A percentile compares a stretch with the other conserved stretches of the same genome.
Evolutionary conservation across 2,113 vertebrate genomes (phyloP).

Genomic region (Petaurus breviceps): DNA sequence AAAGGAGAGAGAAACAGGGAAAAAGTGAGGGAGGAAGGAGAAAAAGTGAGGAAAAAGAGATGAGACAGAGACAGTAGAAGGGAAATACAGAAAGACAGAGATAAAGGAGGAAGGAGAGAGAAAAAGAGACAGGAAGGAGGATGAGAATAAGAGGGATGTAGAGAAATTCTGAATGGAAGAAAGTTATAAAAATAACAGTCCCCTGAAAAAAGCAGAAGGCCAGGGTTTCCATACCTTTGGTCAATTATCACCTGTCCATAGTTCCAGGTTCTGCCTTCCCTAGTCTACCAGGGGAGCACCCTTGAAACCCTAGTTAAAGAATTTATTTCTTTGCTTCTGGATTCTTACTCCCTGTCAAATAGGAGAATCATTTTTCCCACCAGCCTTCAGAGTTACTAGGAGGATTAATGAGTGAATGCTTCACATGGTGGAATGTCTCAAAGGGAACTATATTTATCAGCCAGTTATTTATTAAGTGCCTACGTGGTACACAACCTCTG

Average conservation of each 20-base stretch:
- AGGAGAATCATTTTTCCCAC: not conserved
- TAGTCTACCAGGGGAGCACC: not conserved
- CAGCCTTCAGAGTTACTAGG: not conserved
- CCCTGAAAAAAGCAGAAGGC: not conserved
- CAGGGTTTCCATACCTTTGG: not conserved
- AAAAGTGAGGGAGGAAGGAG: slow-evolving; percentile 14
- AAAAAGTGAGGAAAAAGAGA: not conserved
- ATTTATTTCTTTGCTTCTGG: not conserved
- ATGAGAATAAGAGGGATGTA: not conserved
- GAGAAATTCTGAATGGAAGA: not conserved
- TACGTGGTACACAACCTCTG: not conserved
- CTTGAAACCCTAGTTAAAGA: not conserved
- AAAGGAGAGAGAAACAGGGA: not conserved
- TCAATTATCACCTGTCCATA: not conserved
- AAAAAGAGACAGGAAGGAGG: not conserved
- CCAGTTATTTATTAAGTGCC: not conserved
- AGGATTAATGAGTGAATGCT: not conserved
- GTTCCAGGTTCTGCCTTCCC: not conserved
- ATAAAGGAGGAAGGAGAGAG: not conserved
- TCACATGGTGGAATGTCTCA: not conserved
- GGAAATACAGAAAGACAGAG: not conserved
- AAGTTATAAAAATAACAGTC: not conserved
- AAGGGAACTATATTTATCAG: not conserved
- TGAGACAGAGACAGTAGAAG: not conserved
- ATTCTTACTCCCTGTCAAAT: not conserved